Base-by-base conservation (phyloP, 2,888 invertebrate species). In the Melanostoma mellinum region DNA sequence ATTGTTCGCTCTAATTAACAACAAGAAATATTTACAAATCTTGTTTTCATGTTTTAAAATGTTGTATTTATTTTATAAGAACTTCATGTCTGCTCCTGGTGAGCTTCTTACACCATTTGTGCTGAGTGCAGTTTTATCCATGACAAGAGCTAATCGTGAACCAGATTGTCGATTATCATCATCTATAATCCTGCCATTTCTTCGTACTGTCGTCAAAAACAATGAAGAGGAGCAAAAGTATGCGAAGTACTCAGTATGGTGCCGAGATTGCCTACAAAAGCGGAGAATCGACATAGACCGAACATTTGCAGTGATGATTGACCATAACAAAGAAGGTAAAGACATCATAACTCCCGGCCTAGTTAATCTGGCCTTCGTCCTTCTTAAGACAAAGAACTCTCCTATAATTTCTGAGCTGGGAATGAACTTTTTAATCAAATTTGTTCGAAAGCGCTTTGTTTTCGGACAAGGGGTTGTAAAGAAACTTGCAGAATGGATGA, bases 31-130 rank as follows among this genome's bases (percentile, higher is more conserved):
- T 20, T 20, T 20, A 20, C 20, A 20, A 20, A 20, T 20, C 20
- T 20, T 20, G 20, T 20, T 20, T 20, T 20, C 0, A 20, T 20
- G 20, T 20, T 20, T 20, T 20, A 20, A 20, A 20, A 20, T 50
- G n/a, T 30, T 50, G 20, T 6, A 65, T 50, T 36, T n/a, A 10
- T 4, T 38, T 44, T 53, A 20, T 91, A 33, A 94, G 92, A 92
- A 90, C 86, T 90, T 93, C 33, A 87, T 90, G 1, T 92, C 92
- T 73, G 91, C 92, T 71, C 94, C 94, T 0, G 94, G 94, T 88
- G 92, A 92, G 65, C 89, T 94, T 52, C 88, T 95, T 36, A 93
- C 94, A 85, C 93, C 94, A 0, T 95, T 95, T 88, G 92, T 94
- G 84, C 89, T 94, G n/a, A 93, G 94, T 76, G 92, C 93, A 9